Evolutionary conservation across 2,113 vertebrate genomes (phyloP).

Genomic region (Nestor notabilis): DNA sequence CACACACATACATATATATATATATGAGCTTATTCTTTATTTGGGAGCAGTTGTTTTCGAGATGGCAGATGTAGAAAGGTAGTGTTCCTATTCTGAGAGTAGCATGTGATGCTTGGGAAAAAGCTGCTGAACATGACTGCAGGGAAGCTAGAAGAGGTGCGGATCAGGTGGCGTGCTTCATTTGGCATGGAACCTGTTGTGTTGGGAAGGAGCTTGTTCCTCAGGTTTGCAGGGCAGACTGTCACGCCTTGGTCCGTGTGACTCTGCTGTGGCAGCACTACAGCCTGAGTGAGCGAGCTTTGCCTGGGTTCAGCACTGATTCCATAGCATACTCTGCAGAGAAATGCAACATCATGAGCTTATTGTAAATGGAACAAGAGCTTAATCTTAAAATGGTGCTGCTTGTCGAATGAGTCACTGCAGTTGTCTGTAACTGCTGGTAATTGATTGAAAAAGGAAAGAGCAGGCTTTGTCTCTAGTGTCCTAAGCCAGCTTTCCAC

Average conservation of each 20-base stretch:
- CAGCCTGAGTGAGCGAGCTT: neutral
- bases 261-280: neutral
- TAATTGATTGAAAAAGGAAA: neutral
- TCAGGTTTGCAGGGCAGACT: conserved; percentile 15
- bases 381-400: neutral
- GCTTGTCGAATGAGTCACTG: neutral
- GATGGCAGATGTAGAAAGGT: neutral
- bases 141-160: neutral
- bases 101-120: neutral
- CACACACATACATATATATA: no score
- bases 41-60: neutral
- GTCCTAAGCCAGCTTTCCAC: neutral
- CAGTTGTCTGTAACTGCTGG: neutral
- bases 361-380: neutral
- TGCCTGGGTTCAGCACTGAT: neutral
- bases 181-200: neutral
- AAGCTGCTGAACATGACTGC: neutral
- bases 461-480: neutral
- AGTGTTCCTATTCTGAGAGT: neutral
- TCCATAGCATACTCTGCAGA: neutral
- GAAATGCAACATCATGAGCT: neutral
- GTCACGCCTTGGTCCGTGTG: neutral
- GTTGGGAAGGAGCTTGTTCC: conserved; percentile 7
- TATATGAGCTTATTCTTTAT: neutral
- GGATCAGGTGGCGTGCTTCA: neutral